phyloP scores from a whole-genome alignment of 1,140 invertebrate genomes.

The Hetaerina americana region DNA sequence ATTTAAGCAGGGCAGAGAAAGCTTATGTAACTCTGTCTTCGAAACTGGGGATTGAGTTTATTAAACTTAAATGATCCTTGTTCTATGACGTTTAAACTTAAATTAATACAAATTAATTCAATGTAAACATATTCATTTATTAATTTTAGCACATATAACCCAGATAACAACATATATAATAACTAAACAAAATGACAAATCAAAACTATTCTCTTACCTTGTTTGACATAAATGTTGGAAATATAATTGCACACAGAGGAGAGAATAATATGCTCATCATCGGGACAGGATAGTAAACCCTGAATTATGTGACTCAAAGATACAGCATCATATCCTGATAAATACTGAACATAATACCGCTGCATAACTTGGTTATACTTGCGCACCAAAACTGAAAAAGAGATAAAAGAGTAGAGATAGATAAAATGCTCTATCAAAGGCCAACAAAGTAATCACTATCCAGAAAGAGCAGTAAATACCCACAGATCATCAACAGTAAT shows the following conservation, averaged over 20 bases:
- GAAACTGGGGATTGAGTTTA: too few species aligned
- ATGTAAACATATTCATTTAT: too few species aligned
- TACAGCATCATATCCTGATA: slow-evolving; percentile 90
- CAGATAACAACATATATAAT: too few species aligned
- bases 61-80: too few species aligned
- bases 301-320: slow-evolving; percentile 85
- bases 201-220: slow-evolving; percentile 37
- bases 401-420: too few species aligned
- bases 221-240: slow-evolving; percentile 76
- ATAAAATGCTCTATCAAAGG: too few species aligned
- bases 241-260: slow-evolving; percentile 87
- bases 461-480: neutral
- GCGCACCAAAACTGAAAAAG: slow-evolving; percentile 65
- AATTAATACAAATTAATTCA: too few species aligned
- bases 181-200: neutral
- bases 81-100: too few species aligned
- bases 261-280: slow-evolving; percentile 90
- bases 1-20: too few species aligned
- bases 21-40: too few species aligned
- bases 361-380: slow-evolving; percentile 97
- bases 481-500: neutral
- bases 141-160: too few species aligned
- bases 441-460: slow-evolving; percentile 9
- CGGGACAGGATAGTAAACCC: slow-evolving; percentile 63
- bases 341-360: slow-evolving; percentile 93